Evolutionary conservation across 2,888 invertebrate genomes (phyloP), one percentile per base, ranked within the genome.

Genomic region (Rhaphigaster nebulosa): DNA sequence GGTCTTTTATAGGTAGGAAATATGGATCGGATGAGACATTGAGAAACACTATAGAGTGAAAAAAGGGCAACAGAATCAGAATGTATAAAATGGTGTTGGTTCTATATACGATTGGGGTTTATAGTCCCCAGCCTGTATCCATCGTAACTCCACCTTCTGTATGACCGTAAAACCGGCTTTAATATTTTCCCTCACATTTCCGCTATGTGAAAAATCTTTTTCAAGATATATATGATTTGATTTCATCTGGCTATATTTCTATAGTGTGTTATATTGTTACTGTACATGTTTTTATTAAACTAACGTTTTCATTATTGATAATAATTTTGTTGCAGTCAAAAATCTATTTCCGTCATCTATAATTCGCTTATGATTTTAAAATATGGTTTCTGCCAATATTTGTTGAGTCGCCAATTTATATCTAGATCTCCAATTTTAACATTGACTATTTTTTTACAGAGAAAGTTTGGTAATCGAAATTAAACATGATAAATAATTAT

Each of bases 81-180:
- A 45, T 84, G 45, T 23, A 84, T 84, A 84, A 84, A 84, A 41
- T 84, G 84, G 41, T 50, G 84, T 50, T 45, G 84, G 45, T 50
- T 84, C 45, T 84, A 84, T 84, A 84, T 84, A 26, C 84, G 84
- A 84, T 84, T 84, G 84, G n/a, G 45, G 84, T 84, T 84, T 84
- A 84, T 84, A 20, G 84, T 26, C 84, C n/a, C 84, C 84, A 84
- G 84, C 84, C 45, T n/a, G 45, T n/a, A 38, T 34, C n/a, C 20
- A 13, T 41, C 84, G 84, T 84, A 84, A 84, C 84, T 84, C n/a
- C 15, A 15, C 84, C 15, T 13, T 84, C 45, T 50, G 50, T 84
- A 84, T 45, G 84, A 84, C 84, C 45, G 84, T 84, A 41, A 84
- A 84, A 45, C 45, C 45, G 84, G 84, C 84, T 84, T 84, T 45